Evolutionary conservation across 2,888 invertebrate genomes (phyloP).

Genomic region (Chymomyza caudatula): DNA sequence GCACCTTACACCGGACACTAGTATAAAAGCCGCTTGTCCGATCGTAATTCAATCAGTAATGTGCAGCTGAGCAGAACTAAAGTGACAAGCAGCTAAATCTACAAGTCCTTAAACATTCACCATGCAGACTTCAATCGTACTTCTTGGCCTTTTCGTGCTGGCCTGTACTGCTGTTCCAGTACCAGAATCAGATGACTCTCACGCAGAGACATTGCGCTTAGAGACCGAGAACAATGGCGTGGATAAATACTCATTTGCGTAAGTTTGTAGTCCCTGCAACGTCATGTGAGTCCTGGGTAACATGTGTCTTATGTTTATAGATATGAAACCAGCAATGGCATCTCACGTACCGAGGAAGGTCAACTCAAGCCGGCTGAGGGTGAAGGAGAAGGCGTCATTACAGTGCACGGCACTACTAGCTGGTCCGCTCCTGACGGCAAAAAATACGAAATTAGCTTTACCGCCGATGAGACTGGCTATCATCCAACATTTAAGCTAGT

Average conservation of each 20-base stretch:
- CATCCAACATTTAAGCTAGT: slow-evolving; percentile 77
- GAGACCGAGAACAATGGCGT: slow-evolving; percentile 80
- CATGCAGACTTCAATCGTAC: slow-evolving; percentile 58
- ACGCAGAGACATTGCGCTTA: slow-evolving; percentile 65
- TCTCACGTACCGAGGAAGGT: slow-evolving; percentile 76
- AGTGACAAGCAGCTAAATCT: background rate
- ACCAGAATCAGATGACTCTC: slow-evolving; percentile 51
- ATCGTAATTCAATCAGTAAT: slow-evolving; percentile 36
- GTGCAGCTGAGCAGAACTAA: slow-evolving; percentile 36
- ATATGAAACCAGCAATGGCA: slow-evolving; percentile 79
- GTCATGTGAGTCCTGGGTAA: background rate
- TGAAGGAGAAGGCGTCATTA: slow-evolving; percentile 79
- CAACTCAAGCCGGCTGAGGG: slow-evolving; percentile 75
- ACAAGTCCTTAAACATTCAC: slow-evolving; percentile 2
- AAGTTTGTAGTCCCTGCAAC: slow-evolving; percentile 55
- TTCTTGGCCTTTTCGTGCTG: slow-evolving; percentile 27
- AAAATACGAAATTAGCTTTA: slow-evolving; percentile 78
- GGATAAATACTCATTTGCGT: slow-evolving; percentile 82
- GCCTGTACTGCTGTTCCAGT: slow-evolving; percentile 43
- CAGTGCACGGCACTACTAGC: slow-evolving; percentile 81
- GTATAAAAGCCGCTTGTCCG: slow-evolving; percentile 45
- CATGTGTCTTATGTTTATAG: slow-evolving; percentile 46
- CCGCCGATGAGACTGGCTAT: slow-evolving; percentile 80
- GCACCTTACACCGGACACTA: slow-evolving; percentile 8
- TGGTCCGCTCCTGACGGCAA: slow-evolving; percentile 81